Evolutionary conservation across 2,888 invertebrate genomes (phyloP).

Genomic region (Synanthedon andrenaeformis): DNA sequence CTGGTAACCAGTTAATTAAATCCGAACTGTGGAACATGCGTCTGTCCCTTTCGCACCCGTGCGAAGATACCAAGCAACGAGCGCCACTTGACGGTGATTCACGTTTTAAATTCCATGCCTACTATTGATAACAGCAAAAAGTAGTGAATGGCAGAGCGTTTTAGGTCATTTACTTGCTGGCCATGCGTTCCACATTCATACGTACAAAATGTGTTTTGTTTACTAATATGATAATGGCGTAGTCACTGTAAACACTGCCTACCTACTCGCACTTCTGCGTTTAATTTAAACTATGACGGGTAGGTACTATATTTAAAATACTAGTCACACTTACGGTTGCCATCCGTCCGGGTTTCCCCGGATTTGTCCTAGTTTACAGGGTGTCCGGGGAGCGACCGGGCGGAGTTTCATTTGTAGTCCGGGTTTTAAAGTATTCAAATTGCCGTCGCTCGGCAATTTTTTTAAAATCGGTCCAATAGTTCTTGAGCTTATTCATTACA

Average conservation of each 20-base stretch:
- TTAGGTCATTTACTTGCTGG: constrained; percentile 47
- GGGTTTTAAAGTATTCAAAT: too few relatives aligned
- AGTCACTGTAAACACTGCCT: neutral
- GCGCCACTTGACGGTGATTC: constrained; percentile 68
- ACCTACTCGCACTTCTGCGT: too few relatives aligned
- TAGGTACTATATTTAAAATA: too few relatives aligned
- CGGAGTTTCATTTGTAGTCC: too few relatives aligned
- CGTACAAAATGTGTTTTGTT: constrained; percentile 29
- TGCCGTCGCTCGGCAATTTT: too few relatives aligned
- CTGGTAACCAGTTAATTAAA: constrained; percentile 69
- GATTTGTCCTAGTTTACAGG: too few relatives aligned
- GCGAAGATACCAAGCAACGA: constrained; percentile 47
- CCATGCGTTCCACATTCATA: constrained; percentile 20
- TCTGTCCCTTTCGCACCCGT: constrained; percentile 54
- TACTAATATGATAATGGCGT: constrained; percentile 18
- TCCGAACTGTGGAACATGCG: constrained; percentile 57
- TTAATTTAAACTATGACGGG: too few relatives aligned
- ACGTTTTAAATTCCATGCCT: constrained; percentile 61
- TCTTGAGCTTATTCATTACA: too few relatives aligned
- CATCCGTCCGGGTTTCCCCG: too few relatives aligned
- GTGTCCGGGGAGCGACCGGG: too few relatives aligned
- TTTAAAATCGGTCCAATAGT: too few relatives aligned
- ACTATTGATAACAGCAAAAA: constrained; percentile 64
- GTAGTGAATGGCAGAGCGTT: constrained; percentile 56
- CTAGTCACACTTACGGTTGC: too few relatives aligned